Percentiles rank a stretch among this genome's conserved stretches.
These are phyloP conservation scores for Guaruba guarouba DNA, from an alignment of 2,113 vertebrate species.

Conservation along the genomic window DNA sequence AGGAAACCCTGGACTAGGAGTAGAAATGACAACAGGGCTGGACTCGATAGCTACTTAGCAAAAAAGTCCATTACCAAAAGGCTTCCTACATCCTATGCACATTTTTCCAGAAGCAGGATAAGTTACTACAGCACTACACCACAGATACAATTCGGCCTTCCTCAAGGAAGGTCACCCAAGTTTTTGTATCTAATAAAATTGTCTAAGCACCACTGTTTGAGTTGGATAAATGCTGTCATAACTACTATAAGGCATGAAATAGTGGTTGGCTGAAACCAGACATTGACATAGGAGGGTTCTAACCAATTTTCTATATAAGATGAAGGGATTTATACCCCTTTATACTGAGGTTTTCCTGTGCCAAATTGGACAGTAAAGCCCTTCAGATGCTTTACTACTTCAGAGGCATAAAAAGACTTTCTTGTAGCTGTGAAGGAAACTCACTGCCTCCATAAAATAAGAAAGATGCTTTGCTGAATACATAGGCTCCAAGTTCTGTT, in stretches of 20 bases:
- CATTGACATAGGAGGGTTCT: neutral
- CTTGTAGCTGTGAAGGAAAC: neutral
- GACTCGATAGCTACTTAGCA: neutral
- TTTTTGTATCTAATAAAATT: neutral
- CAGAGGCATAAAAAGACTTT: neutral
- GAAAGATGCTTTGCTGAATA: neutral
- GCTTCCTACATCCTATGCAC: neutral
- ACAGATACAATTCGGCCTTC: neutral
- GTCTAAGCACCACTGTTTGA: neutral
- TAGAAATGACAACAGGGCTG: neutral
- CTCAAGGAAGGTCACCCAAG: neutral
- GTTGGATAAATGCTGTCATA: neutral
- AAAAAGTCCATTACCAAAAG: neutral
- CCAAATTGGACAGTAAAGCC: rapidly evolving
- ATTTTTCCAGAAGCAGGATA: neutral
- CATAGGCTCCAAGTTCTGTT: neutral
- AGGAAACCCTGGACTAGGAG: neutral
- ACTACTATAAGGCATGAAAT: neutral
- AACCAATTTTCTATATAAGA: neutral
- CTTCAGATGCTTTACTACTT: neutral
- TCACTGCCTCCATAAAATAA: neutral
- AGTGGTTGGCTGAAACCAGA: neutral
- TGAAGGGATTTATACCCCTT: neutral
- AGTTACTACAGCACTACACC: neutral
- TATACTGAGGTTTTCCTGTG: neutral